Evolutionary conservation across 2,797 vertebrate species (phyloP).

Genomic region (Crenichthys baileyi): DNA sequence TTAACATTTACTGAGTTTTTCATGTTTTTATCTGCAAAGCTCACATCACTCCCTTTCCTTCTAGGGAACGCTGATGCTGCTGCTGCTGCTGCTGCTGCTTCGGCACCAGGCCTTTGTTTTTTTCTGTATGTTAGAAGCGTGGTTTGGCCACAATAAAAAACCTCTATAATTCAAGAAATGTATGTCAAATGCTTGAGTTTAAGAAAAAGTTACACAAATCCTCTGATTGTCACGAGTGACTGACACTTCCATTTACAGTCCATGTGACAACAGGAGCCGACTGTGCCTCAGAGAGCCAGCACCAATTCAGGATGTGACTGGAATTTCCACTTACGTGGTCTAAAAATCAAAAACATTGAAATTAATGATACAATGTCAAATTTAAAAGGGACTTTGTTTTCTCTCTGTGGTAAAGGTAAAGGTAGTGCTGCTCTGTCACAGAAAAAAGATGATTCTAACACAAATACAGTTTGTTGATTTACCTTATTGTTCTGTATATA

Average conservation of each 20-base stretch:
- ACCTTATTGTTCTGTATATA: neutral
- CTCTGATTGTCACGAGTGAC: neutral
- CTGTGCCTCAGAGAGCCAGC: neutral
- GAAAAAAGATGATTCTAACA: neutral
- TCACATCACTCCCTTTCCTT: conserved; percentile 3
- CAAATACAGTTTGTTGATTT: neutral
- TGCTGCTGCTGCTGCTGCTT: conserved; percentile 14
- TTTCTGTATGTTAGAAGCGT: neutral
- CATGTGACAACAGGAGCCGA: neutral
- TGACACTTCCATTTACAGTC: neutral
- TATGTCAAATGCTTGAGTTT: neutral
- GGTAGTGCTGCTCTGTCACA: neutral
- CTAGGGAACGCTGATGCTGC: neutral
- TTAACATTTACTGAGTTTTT: neutral
- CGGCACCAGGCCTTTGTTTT: neutral
- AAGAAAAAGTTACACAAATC: neutral
- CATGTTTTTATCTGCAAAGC: conserved; percentile 21
- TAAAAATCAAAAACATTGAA: neutral
- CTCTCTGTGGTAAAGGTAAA: neutral
- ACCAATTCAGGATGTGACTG: neutral
- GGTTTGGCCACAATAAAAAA: conserved; percentile 2
- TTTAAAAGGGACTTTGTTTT: neutral
- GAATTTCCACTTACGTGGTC: neutral
- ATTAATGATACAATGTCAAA: neutral
- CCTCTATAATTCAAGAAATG: neutral